A percentile compares a stretch with the other conserved stretches of the same genome.
These are phyloP conservation scores for Sarotherodon lohbergeri DNA, from an alignment of 2,113 vertebrate genomes.

Conservation along the genomic window DNA sequence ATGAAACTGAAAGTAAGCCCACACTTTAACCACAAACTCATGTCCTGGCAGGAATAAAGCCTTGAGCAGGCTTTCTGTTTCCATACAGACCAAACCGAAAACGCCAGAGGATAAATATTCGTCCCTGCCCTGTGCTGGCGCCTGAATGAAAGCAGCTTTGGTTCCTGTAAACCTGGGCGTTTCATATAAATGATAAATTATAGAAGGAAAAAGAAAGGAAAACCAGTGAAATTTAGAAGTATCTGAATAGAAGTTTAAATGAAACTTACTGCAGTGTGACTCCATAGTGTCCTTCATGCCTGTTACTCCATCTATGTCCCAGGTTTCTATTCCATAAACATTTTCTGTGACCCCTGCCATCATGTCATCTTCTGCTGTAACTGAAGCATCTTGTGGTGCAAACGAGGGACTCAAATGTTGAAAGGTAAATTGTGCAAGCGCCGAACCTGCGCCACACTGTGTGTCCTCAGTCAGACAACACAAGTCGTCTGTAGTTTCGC, in stretches of 20 bases:
- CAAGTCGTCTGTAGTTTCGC: neutral
- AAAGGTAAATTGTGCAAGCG: neutral
- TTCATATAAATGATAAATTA: neutral
- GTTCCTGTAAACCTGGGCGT: neutral
- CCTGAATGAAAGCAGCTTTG: neutral
- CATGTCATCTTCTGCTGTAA: neutral
- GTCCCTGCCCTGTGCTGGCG: neutral
- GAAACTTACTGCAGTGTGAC: constrained; percentile 21
- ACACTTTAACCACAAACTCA: rapidly evolving
- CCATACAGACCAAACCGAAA: neutral
- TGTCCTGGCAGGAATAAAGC: neutral
- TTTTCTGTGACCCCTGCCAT: neutral
- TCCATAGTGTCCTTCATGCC: neutral
- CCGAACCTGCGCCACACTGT: neutral
- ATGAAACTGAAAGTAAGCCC: constrained; percentile 13
- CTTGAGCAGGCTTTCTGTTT: neutral
- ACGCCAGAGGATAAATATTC: neutral
- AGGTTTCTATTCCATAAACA: neutral
- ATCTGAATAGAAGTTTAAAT: neutral
- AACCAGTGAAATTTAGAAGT: neutral
- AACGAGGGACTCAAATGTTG: neutral
- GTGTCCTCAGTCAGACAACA: neutral
- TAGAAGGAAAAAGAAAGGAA: neutral
- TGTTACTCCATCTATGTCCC: neutral
- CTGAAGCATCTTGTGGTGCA: neutral